Conservation (phyloP, 2,113 vertebrate genomes). For the Platichthys flesus region DNA sequence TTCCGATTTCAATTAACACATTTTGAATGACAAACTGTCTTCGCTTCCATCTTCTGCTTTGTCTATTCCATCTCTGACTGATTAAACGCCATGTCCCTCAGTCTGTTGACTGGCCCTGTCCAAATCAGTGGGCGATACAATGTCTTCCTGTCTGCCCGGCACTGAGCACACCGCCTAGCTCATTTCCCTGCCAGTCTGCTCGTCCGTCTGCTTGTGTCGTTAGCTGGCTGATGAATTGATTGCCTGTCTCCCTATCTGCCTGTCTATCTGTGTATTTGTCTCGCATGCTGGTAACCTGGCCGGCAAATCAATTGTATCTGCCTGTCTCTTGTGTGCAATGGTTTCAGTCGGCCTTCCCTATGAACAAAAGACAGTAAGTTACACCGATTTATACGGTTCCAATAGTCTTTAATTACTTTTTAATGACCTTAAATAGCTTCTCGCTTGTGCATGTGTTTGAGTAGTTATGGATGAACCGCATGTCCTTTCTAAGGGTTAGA, state of each 20-base stretch:
- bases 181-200: conserved; percentile 39
- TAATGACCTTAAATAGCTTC: background rate
- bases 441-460: background rate
- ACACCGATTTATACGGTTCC: background rate
- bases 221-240: conserved; percentile 46
- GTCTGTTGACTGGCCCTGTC: conserved; percentile 40
- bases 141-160: conserved; percentile 22
- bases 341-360: background rate
- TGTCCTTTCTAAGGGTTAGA: no score
- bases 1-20: background rate
- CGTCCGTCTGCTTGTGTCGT: conserved; percentile 38
- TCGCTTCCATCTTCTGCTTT: conserved; percentile 5
- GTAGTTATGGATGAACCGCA: background rate
- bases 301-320: conserved; percentile 22
- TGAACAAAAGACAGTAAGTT: background rate
- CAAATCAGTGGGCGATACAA: conserved; percentile 26
- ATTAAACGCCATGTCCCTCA: conserved; percentile 24
- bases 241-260: conserved; percentile 30
- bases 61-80: conserved; percentile 8
- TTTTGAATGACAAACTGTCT: conserved; percentile 15
- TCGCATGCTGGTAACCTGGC: conserved; percentile 9
- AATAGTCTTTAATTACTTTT: background rate
- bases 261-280: conserved; percentile 26
- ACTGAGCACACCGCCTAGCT: conserved; percentile 26
- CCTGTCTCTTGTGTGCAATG: background rate